phyloP scores from a whole-genome alignment of 2,888 invertebrate species.

The Imbricaverruca yamaguchii region DNA sequence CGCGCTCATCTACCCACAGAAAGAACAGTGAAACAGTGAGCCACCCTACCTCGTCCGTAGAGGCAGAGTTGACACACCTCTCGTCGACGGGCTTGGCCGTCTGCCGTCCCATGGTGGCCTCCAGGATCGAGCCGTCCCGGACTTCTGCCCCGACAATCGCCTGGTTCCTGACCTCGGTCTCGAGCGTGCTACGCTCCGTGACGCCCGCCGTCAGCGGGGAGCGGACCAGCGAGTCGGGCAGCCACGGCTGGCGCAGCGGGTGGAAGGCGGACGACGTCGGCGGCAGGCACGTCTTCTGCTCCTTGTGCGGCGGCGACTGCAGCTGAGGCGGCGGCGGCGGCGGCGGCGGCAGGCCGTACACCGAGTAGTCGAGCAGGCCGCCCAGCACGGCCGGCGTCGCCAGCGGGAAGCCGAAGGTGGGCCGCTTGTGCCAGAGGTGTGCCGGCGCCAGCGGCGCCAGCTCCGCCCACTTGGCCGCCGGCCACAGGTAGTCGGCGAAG shows the following conservation, averaged over 20 bases:
- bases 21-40: no score
- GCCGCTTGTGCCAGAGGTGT: conserved; percentile 24
- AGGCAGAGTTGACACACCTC: background rate
- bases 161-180: background rate
- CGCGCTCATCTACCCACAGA: no score
- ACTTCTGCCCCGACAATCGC: background rate
- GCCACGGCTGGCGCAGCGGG: conserved; percentile 11
- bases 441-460: conserved; percentile 22
- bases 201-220: conserved; percentile 24
- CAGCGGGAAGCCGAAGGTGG: background rate
- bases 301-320: conserved; percentile 31
- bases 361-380: conserved; percentile 25
- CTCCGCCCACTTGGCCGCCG: conserved; percentile 10
- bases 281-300: conserved; percentile 23
- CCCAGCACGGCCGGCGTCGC: conserved; percentile 5
- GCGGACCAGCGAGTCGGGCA: conserved; percentile 1
- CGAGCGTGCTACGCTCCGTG: conserved; percentile 9
- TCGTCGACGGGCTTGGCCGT: conserved; percentile 15
- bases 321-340: conserved; percentile 27
- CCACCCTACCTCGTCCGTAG: background rate
- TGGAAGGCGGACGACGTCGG: conserved; percentile 16
- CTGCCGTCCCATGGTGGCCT: conserved; percentile 1
- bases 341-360: conserved; percentile 2
- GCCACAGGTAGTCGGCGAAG: conserved; percentile 33
- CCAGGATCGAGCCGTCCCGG: background rate